Percentiles rank a stretch among this genome's conserved stretches.
Evolutionary conservation across 2,888 invertebrate species (phyloP).

Genomic region (Ophioninae sp.): DNA sequence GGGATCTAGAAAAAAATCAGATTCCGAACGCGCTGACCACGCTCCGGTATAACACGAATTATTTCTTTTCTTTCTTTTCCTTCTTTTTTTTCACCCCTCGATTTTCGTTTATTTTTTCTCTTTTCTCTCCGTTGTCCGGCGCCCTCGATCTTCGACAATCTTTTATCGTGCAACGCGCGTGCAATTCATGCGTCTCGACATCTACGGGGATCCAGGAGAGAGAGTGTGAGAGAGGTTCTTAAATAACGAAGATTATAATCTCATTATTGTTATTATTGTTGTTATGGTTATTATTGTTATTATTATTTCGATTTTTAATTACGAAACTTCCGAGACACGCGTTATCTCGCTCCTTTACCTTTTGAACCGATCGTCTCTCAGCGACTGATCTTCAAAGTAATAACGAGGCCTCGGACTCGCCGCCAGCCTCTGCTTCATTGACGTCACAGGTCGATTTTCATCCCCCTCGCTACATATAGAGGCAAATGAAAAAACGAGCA

Average conservation of each 20-base stretch:
- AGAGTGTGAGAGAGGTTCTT: slow-evolving; percentile 14
- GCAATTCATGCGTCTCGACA: slow-evolving; percentile 29
- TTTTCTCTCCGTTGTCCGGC: slow-evolving; percentile 1
- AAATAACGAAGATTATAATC: slow-evolving; percentile 15
- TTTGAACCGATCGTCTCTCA: slow-evolving; percentile 68
- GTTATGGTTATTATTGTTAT: neutral
- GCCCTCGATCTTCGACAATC: slow-evolving; percentile 4
- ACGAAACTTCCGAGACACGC: slow-evolving; percentile 25
- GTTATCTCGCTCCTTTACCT: slow-evolving; percentile 63
- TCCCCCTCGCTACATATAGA: slow-evolving; percentile 47
- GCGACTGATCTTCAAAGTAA: slow-evolving; percentile 68
- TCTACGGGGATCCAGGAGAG: slow-evolving; percentile 18
- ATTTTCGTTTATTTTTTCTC: slow-evolving; percentile 3
- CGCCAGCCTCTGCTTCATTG: slow-evolving; percentile 68
- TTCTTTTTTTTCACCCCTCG: neutral
- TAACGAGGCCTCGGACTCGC: slow-evolving; percentile 61
- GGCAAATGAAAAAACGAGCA: slow-evolving; percentile 13
- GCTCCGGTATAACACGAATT: neutral
- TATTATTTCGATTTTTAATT: neutral
- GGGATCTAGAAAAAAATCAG: slow-evolving; percentile 34
- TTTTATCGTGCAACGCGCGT: neutral
- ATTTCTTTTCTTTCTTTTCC: neutral
- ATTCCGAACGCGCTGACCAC: slow-evolving; percentile 12
- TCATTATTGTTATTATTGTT: neutral
- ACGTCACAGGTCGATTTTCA: slow-evolving; percentile 65